Percentiles rank a stretch among this genome's conserved stretches.
Conservation (phyloP, 2,888 invertebrate genomes). For the Colletes collaris region DNA sequence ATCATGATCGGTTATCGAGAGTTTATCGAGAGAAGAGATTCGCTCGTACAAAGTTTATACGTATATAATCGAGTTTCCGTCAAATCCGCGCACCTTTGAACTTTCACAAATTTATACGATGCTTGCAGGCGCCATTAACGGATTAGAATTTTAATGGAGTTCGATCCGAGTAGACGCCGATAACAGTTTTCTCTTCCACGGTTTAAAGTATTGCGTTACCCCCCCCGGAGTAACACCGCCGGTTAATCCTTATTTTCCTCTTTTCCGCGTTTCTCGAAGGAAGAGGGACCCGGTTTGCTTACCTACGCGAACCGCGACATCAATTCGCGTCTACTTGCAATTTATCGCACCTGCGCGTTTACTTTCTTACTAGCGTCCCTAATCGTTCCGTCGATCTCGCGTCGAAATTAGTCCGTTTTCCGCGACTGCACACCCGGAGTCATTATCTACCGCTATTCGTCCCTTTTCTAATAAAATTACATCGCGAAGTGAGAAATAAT, state of each 20-base stretch:
- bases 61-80: conserved; percentile 1
- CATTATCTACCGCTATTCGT: too few species aligned
- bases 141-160: conserved; percentile 43
- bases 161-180: conserved; percentile 19
- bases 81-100: conserved; percentile 23
- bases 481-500: too few species aligned
- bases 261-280: not conserved
- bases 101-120: conserved; percentile 26
- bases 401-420: not conserved
- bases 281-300: not conserved
- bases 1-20: not conserved
- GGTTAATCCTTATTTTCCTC: not conserved
- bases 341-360: conserved; percentile 35
- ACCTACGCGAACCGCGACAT: conserved; percentile 10
- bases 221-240: not conserved
- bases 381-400: conserved; percentile 13
- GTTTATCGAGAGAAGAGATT: not conserved
- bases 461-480: too few species aligned
- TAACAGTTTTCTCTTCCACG: conserved; percentile 5
- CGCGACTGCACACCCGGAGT: too few species aligned
- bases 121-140: conserved; percentile 17
- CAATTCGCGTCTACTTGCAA: conserved; percentile 31
- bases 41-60: not conserved
- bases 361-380: not conserved
- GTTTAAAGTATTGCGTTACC: not conserved